Evolutionary conservation across 2,113 vertebrate species (phyloP).

Genomic region (Cisticola juncidis): DNA sequence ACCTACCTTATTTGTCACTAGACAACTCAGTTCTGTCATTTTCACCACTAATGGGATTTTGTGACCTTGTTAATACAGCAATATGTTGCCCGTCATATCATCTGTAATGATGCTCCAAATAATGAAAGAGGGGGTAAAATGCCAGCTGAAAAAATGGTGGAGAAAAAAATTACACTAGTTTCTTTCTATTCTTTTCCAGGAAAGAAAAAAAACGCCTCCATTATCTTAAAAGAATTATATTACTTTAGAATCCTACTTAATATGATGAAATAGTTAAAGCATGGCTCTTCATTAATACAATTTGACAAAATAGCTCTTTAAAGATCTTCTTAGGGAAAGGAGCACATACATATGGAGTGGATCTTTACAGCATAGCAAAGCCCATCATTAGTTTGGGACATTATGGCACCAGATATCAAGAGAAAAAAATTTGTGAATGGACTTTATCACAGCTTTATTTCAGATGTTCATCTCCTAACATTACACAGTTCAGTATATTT

Average conservation of each 20-base stretch:
- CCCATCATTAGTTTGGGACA: not conserved
- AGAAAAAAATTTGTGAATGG: not conserved
- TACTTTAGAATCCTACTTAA: constrained; percentile 28
- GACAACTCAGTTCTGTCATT: constrained; percentile 56
- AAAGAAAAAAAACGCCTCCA: constrained; percentile 28
- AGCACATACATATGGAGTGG: not conserved
- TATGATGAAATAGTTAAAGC: constrained; percentile 44
- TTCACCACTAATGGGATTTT: constrained; percentile 72
- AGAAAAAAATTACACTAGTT: constrained; percentile 11
- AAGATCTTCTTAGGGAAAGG: not conserved
- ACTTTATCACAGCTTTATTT: not conserved
- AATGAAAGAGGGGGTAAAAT: constrained; percentile 1
- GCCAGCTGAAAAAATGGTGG: not conserved
- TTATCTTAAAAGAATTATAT: constrained; percentile 35
- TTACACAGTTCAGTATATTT: not conserved
- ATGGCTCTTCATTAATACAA: not conserved
- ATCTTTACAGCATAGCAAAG: not conserved
- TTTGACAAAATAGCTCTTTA: constrained; percentile 13
- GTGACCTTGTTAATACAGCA: constrained; percentile 72
- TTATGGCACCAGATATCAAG: not conserved
- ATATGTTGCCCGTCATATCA: constrained; percentile 62
- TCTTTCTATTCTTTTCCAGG: constrained; percentile 26
- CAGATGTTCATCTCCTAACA: not conserved
- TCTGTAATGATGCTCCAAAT: constrained; percentile 49
- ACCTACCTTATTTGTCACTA: constrained; percentile 56